Base-by-base conservation (phyloP, 1,140 invertebrate genomes). In the Diachasma alloeum region DNA sequence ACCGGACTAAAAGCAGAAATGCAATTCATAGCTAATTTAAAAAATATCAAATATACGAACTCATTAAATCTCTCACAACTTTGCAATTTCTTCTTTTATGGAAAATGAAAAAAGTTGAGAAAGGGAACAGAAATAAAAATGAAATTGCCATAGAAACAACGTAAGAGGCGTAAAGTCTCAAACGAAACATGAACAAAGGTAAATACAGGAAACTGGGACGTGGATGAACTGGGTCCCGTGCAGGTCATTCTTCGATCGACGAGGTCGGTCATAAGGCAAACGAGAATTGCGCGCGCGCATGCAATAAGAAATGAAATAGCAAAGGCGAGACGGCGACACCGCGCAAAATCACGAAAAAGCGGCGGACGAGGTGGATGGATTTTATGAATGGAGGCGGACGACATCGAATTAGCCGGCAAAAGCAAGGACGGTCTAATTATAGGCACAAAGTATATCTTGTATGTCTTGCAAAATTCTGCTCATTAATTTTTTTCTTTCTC, bases 401-500 rank as follows among this genome's bases (percentile, higher is more conserved):
- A 56, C 48, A 56, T 72, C 80, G 78, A 81, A 85, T 85, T 83
- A 82, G 81, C 82, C 81, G 79, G 70, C 83, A 83, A 77, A 56
- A 56, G 84, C 86, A 87, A 88, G 86, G 86, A 85, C 86, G 81
- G 83, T 56, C 84, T 89, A 88, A 88, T 88, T 88, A 85, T 89
- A 89, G 83, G 80, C 78, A 26, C 11, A 48, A 48, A 4, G 69
- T 77, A 78, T 81, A 74, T 80, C 74, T 78, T 78, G 76, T 77
- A 56, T 22, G 48, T 19, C 48, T 56, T 15, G 5, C 5, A 56
- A 56, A 56, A 19, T 56, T 42, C 39, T 13, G 39, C 39, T 56
- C 48, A 56, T 56, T 56, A 4, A 22, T 56, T 56, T 42, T 42
- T 42, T 42, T 42, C 31, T n/a, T n/a, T n/a, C 31, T 48, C 44